Evolutionary conservation across 2,888 invertebrate genomes (phyloP).

Genomic region (Orthosia gracilis): DNA sequence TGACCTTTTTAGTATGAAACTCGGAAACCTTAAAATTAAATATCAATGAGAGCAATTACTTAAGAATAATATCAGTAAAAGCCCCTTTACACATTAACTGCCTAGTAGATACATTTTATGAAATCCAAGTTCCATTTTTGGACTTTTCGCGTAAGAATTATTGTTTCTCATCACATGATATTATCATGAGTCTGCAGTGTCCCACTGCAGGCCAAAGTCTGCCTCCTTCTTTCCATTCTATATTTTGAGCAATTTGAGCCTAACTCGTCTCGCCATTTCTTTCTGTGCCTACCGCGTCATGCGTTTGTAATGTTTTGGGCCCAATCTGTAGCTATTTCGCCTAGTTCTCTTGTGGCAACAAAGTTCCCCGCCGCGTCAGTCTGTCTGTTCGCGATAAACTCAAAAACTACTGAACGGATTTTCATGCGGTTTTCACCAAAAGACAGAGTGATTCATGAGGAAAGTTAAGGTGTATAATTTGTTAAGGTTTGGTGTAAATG

Average conservation of each 20-base stretch:
- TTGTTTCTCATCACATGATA: not conserved
- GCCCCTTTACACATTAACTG: not conserved
- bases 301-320: not conserved
- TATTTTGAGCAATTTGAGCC: not conserved
- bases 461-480: too few species aligned
- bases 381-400: too few species aligned
- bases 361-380: too few species aligned
- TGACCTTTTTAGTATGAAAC: not conserved
- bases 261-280: too few species aligned
- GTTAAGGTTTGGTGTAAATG: too few species aligned
- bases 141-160: not conserved
- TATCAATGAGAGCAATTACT: not conserved
- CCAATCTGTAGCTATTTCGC: not conserved
- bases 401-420: too few species aligned
- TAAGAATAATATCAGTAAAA: not conserved
- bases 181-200: not conserved
- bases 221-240: not conserved
- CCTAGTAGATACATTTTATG: not conserved
- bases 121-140: not conserved
- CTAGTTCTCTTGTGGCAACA: not conserved
- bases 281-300: not conserved
- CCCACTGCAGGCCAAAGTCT: not conserved
- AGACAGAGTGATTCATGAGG: too few species aligned
- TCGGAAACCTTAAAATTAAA: conserved; percentile 5
- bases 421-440: too few species aligned